Evolutionary conservation across 2,113 vertebrate genomes (phyloP), one percentile per base, ranked within the genome.

Genomic region (Eublepharis macularius): DNA sequence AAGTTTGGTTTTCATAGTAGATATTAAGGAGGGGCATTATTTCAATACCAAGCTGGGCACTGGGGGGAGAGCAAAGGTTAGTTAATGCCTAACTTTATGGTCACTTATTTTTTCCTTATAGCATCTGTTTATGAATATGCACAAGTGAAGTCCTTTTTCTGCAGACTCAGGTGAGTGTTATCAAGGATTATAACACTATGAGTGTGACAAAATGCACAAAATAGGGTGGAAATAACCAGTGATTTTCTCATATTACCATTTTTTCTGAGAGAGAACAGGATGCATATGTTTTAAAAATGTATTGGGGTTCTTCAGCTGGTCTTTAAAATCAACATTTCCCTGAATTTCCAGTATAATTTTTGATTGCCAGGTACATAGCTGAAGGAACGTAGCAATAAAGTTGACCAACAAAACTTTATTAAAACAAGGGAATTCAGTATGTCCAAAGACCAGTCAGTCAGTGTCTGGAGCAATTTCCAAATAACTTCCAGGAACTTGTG

Each of bases 71-170:
- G 47, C 8, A 36, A 34, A 78, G 43, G 5, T 47, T n/a, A 29
- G 26, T 3, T 60, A 47, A 63, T 83, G 72, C 85, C 83, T 86
- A 72, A 60, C 80, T 80, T 66, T 43, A 60, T 60, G 6, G 8
- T 75, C 32, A 89, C 24, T 95, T 19, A 94, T 41, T 90, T 91
- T 6, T 88, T 76, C 82, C 79, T 87, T 43, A 84, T 92, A 76
- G 96, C 96, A 0, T 95, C 97, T 19, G 91, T 95, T 3, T 97
- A 96, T 84, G 95, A 98, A 47, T 95, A 89, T 70, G 95, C 97
- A 57, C 97, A 96, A 32, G 97, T 97, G 92, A 98, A 98, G 83
- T 97, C 98, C 81, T 98, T 99, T 91, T 98, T 98, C 96, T 98
- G 98, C 95, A 96, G 98, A 92, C 98, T 99, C 89, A 96, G 97